phyloP scores from a whole-genome alignment of 2,113 vertebrate species.

The Cyprinodon tularosa region DNA sequence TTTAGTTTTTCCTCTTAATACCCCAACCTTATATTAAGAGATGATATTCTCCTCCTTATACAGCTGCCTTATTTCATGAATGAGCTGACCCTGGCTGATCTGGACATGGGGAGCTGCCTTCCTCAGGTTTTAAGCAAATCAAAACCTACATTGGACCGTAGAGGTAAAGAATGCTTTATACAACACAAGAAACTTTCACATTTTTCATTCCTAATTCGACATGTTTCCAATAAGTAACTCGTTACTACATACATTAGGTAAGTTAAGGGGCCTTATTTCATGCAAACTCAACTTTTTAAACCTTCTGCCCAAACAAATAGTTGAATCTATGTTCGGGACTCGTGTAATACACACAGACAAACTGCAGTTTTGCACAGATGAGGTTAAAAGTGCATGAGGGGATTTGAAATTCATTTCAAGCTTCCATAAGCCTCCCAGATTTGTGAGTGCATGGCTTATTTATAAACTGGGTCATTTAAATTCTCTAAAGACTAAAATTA shows the following conservation, averaged over 20 bases:
- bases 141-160: conserved; percentile 79
- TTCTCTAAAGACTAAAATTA: no score
- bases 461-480: no score
- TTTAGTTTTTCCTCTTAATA: neutral
- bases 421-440: no score
- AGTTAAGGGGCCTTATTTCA: neutral
- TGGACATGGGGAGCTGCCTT: conserved; percentile 87
- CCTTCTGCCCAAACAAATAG: no score
- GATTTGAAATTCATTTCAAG: no score
- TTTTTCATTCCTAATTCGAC: neutral
- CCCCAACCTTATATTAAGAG: neutral
- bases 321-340: no score
- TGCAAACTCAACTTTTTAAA: no score
- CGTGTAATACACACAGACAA: no score
- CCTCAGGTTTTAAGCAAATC: conserved; percentile 83
- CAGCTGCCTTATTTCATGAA: conserved; percentile 90
- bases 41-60: conserved; percentile 12
- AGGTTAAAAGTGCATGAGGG: no score
- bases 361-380: no score
- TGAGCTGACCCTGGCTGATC: conserved; percentile 83
- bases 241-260: neutral
- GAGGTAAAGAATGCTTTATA: conserved; percentile 65
- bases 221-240: neutral
- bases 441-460: no score
- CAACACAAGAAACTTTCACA: neutral